These are phyloP conservation scores for Cyprinodon variegatus DNA, from an alignment of 2,113 vertebrate genomes.

Conservation along the genomic window DNA sequence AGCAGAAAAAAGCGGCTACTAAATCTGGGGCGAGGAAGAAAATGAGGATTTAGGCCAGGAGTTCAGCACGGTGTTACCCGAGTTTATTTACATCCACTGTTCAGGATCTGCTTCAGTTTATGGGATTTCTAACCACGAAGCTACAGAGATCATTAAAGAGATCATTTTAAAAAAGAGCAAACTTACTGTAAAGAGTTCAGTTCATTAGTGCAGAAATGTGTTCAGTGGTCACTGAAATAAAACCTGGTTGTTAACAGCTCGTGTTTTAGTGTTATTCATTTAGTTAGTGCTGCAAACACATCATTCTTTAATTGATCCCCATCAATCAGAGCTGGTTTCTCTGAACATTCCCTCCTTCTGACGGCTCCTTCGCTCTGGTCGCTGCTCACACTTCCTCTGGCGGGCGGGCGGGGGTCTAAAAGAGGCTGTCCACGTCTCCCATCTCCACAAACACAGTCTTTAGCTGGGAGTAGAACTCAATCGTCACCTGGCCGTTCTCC, in stretches of 20 bases:
- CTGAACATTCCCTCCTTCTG: background rate
- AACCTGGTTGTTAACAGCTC: conserved; percentile 31
- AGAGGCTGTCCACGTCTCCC: conserved; percentile 91
- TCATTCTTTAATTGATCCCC: background rate
- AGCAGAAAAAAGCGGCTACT: conserved; percentile 47
- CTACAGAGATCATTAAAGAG: too few species aligned
- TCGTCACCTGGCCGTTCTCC: conserved; percentile 91
- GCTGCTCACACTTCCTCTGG: background rate
- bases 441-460: conserved; percentile 97
- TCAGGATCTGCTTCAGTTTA: conserved; percentile 15
- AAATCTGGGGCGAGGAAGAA: conserved; percentile 59
- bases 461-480: conserved; percentile 91
- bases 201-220: conserved; percentile 9
- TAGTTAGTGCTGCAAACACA: background rate
- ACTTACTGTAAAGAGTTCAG: background rate
- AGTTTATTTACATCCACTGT: background rate
- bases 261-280: background rate
- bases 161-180: too few species aligned
- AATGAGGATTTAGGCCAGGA: conserved; percentile 48
- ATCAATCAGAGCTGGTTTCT: background rate
- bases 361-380: background rate
- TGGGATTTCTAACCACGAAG: background rate
- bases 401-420: conserved; percentile 72
- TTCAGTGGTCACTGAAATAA: conserved; percentile 40
- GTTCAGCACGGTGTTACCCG: background rate